Conservation (phyloP, 2,113 vertebrate genomes). For the Oryzias javanicus region DNA sequence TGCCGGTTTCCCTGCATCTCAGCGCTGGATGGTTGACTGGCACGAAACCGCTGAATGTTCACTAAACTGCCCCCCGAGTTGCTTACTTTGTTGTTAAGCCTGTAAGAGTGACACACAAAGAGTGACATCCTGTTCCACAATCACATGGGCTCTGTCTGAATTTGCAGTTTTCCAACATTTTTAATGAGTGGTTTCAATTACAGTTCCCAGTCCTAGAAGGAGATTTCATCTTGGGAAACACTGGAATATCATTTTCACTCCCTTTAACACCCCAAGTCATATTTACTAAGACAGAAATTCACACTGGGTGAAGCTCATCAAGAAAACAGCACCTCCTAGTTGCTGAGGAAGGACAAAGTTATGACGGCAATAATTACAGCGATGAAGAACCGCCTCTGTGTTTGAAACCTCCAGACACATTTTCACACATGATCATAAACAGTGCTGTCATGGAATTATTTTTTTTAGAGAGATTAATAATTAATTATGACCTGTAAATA, state of each 20-base stretch:
- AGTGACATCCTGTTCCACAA: no score
- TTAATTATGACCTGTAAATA: no score
- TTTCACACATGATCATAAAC: no score
- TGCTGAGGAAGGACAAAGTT: conserved; percentile 20
- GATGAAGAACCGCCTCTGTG: no score
- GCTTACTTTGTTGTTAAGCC: conserved; percentile 63
- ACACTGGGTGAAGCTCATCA: conserved; percentile 18
- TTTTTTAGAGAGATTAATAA: no score
- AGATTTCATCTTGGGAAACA: conserved; percentile 34
- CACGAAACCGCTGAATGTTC: conserved; percentile 64
- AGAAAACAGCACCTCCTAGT: conserved; percentile 36
- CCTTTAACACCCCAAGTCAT: conserved; percentile 30
- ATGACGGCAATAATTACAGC: not conserved
- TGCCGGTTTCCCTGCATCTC: conserved; percentile 62
- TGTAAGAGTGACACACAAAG: conserved; percentile 40
- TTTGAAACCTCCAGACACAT: no score
- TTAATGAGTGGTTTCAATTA: conserved; percentile 35
- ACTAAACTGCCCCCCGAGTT: conserved; percentile 68
- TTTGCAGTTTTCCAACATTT: conserved; percentile 43
- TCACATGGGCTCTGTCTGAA: not conserved
- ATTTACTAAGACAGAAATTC: conserved; percentile 17
- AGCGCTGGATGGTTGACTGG: conserved; percentile 47
- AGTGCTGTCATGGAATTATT: no score
- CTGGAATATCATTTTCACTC: conserved; percentile 36
- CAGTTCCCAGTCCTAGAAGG: conserved; percentile 15